phyloP scores from a whole-genome alignment of 2,797 vertebrate species.

The Premnoplex brunnescens region DNA sequence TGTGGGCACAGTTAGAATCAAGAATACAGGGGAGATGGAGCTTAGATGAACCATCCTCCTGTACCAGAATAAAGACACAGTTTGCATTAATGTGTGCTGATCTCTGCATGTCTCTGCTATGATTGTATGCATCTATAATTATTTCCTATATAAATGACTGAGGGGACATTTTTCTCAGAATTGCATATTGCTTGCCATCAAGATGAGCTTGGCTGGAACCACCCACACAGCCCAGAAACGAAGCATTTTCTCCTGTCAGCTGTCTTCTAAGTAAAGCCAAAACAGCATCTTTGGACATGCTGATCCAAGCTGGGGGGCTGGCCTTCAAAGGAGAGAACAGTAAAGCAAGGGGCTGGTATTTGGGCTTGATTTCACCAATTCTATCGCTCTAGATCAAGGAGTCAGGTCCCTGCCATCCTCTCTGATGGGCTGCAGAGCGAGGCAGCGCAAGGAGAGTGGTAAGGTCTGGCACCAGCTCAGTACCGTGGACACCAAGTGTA shows the following conservation, averaged over 20 bases:
- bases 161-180: background rate
- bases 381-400: background rate
- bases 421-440: background rate
- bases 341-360: background rate
- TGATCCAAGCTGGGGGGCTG: background rate
- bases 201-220: background rate
- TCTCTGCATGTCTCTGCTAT: background rate
- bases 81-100: background rate
- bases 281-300: background rate
- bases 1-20: background rate
- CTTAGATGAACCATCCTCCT: background rate
- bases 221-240: background rate
- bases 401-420: background rate
- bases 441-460: fast-evolving
- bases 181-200: background rate
- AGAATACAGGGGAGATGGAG: background rate
- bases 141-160: background rate
- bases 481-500: background rate
- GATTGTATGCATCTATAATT: background rate
- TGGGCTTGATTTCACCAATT: background rate
- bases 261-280: background rate
- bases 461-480: background rate
- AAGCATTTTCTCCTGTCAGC: background rate
- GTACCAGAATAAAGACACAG: background rate
- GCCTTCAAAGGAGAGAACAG: background rate